These are phyloP conservation scores for Spisula subtruncata DNA, from an alignment of 2,888 invertebrate species.

Conservation along the genomic window DNA sequence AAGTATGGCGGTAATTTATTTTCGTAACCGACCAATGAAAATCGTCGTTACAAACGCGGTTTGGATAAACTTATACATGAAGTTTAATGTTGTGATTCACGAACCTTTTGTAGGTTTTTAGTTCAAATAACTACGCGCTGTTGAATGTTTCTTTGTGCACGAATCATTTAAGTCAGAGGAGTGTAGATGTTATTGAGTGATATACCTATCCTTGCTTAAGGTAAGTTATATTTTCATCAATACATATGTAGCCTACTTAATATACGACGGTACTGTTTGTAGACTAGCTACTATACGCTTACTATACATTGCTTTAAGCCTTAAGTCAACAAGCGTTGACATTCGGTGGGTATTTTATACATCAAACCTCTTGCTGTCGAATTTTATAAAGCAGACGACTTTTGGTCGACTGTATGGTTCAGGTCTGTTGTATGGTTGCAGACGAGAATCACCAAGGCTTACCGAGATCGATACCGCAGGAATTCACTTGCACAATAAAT, in stretches of 20 bases:
- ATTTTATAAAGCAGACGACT: too few relatives aligned
- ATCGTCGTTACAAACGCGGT: conserved; percentile 36
- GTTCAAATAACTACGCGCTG: conserved; percentile 22
- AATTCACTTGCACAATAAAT: conserved; percentile 6
- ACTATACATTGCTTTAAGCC: background rate
- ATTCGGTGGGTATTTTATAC: background rate
- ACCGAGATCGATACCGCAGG: background rate
- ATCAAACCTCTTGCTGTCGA: too few relatives aligned
- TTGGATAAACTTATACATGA: conserved; percentile 49
- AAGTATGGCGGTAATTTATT: conserved; percentile 61
- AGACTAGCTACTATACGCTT: background rate
- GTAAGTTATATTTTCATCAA: conserved; percentile 29
- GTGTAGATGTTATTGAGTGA: conserved; percentile 28
- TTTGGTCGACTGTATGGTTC: too few relatives aligned
- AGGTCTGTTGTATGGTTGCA: background rate
- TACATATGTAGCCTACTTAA: background rate
- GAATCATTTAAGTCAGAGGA: conserved; percentile 20
- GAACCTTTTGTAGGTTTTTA: conserved; percentile 9
- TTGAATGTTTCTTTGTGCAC: conserved; percentile 17
- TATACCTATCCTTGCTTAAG: conserved; percentile 30
- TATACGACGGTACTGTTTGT: too few relatives aligned
- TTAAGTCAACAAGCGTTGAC: background rate
- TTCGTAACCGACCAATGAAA: conserved; percentile 52
- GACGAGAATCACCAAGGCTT: background rate
- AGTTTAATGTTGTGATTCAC: conserved; percentile 43